Percentiles rank a stretch among this genome's conserved stretches.
phyloP scores from a whole-genome alignment of 2,888 invertebrate species.

The Diplazon laetatorius region DNA sequence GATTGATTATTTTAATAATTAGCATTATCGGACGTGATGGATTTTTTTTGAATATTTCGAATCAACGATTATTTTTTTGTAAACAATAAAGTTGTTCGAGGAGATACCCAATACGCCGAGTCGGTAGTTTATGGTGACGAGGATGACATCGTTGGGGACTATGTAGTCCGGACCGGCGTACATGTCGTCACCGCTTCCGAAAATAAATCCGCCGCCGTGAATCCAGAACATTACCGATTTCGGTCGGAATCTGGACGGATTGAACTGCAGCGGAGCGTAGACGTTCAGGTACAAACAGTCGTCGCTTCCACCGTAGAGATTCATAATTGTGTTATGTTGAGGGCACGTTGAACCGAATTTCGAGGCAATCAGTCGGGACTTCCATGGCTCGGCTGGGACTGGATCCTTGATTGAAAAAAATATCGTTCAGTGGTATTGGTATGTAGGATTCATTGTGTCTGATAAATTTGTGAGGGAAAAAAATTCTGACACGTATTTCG shows the following conservation, averaged over 20 bases:
- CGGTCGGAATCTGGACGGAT: background rate
- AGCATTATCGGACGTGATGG: too few relatives aligned
- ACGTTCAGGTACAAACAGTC: conserved; percentile 79
- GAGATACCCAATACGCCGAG: conserved; percentile 75
- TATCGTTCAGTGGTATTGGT: too few relatives aligned
- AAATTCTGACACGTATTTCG: too few relatives aligned
- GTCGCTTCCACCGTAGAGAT: conserved; percentile 68
- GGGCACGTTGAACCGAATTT: conserved; percentile 67
- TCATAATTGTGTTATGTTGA: conserved; percentile 60
- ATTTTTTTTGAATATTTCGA: background rate
- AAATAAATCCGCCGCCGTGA: conserved; percentile 74
- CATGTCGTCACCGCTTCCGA: conserved; percentile 69
- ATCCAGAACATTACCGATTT: conserved; percentile 76
- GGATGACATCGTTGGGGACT: conserved; percentile 72
- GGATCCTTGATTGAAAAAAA: conserved; percentile 71
- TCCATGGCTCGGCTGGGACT: conserved; percentile 71
- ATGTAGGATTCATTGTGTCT: too few relatives aligned
- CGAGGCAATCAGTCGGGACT: conserved; percentile 69
- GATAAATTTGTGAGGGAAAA: too few relatives aligned
- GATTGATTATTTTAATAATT: background rate
- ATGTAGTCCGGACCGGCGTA: conserved; percentile 75
- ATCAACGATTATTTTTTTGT: background rate
- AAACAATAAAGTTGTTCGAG: conserved; percentile 25
- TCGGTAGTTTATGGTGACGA: conserved; percentile 78
- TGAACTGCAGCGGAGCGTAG: conserved; percentile 57